phyloP scores from a whole-genome alignment of 53 echinoderm and acorn worm genomes.

The Patiria pectinifera region DNA sequence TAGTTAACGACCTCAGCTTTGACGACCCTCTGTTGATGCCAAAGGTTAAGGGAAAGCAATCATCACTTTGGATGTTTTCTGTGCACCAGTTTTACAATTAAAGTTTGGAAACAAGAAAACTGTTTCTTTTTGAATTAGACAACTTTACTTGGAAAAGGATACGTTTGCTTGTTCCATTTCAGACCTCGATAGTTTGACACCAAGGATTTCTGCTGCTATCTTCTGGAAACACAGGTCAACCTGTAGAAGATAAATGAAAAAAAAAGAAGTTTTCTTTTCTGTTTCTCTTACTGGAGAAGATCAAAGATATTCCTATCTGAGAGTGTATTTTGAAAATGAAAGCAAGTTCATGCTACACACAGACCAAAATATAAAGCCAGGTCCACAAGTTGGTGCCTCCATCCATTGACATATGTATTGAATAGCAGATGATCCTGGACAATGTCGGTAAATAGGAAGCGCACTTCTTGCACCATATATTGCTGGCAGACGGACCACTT shows the following conservation, averaged over 20 bases:
- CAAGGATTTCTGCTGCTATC: conserved; percentile 90
- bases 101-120: neutral
- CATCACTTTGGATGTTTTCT: neutral
- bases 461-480: too few relatives aligned
- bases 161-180: conserved; percentile 90
- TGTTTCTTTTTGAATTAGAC: neutral
- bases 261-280: neutral
- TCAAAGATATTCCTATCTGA: neutral
- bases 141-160: conserved; percentile 73
- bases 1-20: conserved; percentile 96
- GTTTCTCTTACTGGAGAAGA: neutral
- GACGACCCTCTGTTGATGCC: conserved; percentile 77
- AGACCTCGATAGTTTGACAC: conserved; percentile 85
- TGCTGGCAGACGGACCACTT: too few relatives aligned
- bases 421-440: too few relatives aligned
- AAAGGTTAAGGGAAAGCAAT: conserved; percentile 41
- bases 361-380: too few relatives aligned
- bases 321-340: neutral
- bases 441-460: too few relatives aligned
- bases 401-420: too few relatives aligned
- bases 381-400: too few relatives aligned
- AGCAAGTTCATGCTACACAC: too few relatives aligned
- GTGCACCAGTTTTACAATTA: neutral
- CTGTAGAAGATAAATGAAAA: conserved; percentile 33
- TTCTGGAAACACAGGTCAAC: conserved; percentile 94